Percentiles rank a stretch among this genome's conserved stretches.
Conservation (phyloP, 64 coral and sea anemone species). For the Montipora efflorescens region DNA sequence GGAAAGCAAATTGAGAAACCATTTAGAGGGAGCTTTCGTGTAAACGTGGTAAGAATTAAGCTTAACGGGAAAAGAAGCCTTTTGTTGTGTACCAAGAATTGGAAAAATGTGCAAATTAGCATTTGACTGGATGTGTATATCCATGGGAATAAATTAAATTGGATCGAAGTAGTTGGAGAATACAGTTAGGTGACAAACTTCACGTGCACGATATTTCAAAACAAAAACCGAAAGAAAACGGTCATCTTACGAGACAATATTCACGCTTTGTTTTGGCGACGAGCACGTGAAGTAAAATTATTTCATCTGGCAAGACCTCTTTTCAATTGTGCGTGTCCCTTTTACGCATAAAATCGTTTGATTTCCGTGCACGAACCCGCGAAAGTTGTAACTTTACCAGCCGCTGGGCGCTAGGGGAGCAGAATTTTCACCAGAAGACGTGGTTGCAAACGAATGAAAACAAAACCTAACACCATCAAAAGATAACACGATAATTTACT, state of each 20-base stretch:
- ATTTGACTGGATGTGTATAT: no score
- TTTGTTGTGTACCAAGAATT: no score
- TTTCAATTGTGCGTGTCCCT: not conserved
- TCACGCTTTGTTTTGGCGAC: not conserved
- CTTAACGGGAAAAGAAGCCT: no score
- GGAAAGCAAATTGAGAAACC: no score
- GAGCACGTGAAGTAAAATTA: not conserved
- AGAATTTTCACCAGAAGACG: not conserved
- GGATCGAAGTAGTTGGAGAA: no score
- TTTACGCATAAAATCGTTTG: not conserved
- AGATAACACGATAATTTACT: constrained; percentile 27
- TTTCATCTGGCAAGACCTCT: not conserved
- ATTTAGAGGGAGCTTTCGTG: no score
- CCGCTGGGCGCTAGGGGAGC: not conserved
- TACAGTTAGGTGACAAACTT: not conserved
- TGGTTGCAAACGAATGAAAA: not conserved
- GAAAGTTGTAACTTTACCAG: not conserved
- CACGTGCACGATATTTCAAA: not conserved
- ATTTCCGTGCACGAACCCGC: not conserved
- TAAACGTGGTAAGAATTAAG: no score
- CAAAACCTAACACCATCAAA: not conserved
- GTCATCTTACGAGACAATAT: not conserved
- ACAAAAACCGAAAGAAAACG: not conserved
- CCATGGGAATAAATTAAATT: no score
- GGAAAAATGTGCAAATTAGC: no score